These are phyloP conservation scores for Sturnira hondurensis DNA, from an alignment of 2,113 vertebrate genomes.

Conservation along the genomic window DNA sequence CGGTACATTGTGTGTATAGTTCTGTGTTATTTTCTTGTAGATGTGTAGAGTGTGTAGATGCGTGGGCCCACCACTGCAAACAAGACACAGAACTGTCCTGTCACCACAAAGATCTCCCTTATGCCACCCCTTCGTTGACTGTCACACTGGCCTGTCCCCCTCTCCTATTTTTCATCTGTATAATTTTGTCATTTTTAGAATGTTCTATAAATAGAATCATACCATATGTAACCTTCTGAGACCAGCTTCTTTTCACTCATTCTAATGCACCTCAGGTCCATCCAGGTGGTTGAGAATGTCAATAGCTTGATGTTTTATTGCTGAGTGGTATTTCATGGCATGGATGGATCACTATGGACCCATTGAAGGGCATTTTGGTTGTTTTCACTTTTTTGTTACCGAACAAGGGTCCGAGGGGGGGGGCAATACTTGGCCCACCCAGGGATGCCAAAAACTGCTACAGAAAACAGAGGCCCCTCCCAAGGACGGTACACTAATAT, in stretches of 20 bases:
- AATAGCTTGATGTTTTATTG: background rate
- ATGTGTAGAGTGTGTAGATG: background rate
- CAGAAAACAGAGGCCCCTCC: no score
- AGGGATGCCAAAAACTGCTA: no score
- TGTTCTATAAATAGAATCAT: background rate
- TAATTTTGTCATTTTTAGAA: conserved; percentile 1
- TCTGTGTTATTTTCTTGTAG: background rate
- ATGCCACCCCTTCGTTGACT: background rate
- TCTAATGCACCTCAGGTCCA: background rate
- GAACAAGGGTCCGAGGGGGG: no score
- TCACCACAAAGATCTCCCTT: background rate
- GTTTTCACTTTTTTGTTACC: background rate
- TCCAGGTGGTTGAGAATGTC: background rate
- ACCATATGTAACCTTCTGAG: background rate
- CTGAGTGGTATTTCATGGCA: background rate
- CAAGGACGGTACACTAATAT: no score
- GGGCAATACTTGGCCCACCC: no score
- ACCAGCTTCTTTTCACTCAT: background rate
- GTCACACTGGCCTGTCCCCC: background rate
- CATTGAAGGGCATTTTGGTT: background rate
- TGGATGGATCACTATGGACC: background rate
- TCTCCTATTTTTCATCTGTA: background rate
- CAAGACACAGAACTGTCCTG: background rate
- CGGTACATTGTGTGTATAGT: no score
- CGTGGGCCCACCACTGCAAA: no score